Evolutionary conservation across 2,888 invertebrate genomes (phyloP), one percentile per base, ranked within the genome.

Genomic region (Corythucha ciliata): DNA sequence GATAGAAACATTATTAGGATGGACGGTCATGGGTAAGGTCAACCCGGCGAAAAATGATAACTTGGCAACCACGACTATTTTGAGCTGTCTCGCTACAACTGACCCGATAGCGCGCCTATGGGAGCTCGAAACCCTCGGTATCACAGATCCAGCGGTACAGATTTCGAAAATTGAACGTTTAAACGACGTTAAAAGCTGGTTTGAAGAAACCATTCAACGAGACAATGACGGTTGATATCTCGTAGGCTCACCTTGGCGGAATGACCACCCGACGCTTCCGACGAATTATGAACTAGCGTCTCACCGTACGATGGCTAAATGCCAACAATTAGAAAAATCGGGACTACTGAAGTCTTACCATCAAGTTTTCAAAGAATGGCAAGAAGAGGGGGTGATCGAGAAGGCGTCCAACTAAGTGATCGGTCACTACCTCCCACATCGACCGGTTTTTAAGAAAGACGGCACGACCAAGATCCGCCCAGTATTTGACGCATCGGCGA

Each of bases 241-340:
- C 45, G 63, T 66, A 2, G 26, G 49, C 18, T 53, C 66, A 7
- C 65, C 66, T 6, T 65, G 64, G 64, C 57, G 62, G 16, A 62
- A 63, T 14, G 61, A 59, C 41, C 64, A 64, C 51, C 61, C 62
- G 1, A 60, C 59, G 4, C 39, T 67, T 1, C 42, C 59, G 10
- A 47, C 39, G 37, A 64, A 65, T 55, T 60, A 55, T 26, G 46
- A 57, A 8, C 16, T 60, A 12, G 59, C 63, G 47, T 39, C 16
- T 60, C 57, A 2, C 36, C 59, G 5, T 55, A 56, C n/a, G 63
- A 57, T 48, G 40, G 64, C 8, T 46, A 53, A n/a, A 29, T 40
- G 4, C 47, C 59, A 39, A 50, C 54, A 27, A 39, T 61, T 12
- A 10, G 33, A 33, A 14, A 10, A 32, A 7, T 22, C 26, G 1